Percentiles rank a stretch among this genome's conserved stretches.
Evolutionary conservation across 2,888 invertebrate genomes (phyloP).

Genomic region (Machimus atricapillus): DNA sequence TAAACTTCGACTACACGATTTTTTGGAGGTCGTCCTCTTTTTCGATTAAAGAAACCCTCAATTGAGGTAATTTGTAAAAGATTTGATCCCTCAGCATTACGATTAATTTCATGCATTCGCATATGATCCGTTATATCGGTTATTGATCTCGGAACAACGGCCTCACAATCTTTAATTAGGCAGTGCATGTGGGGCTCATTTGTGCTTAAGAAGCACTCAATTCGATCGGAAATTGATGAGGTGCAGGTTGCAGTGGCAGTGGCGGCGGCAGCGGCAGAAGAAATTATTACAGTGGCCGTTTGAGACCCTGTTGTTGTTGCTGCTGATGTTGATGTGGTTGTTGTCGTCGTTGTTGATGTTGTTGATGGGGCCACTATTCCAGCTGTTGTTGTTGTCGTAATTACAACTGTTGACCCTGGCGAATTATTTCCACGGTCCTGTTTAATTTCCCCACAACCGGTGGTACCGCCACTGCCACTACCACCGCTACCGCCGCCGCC

Average conservation of each 20-base stretch:
- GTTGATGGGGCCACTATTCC: neutral
- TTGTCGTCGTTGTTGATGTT: neutral
- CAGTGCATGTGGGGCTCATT: conserved; percentile 51
- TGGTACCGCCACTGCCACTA: neutral
- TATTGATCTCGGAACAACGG: conserved; percentile 49
- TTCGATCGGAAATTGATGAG: neutral
- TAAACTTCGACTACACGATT: conserved; percentile 92
- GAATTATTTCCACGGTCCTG: neutral
- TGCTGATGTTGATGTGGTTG: too few species aligned
- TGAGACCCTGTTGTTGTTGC: too few species aligned
- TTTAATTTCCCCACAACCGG: neutral
- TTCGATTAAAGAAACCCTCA: conserved; percentile 91
- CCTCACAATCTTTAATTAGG: conserved; percentile 50
- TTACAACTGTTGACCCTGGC: neutral
- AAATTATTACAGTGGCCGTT: neutral
- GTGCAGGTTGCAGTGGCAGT: neutral
- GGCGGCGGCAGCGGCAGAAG: neutral
- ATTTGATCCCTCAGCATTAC: conserved; percentile 48
- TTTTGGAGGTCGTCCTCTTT: conserved; percentile 95
- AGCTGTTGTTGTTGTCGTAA: neutral
- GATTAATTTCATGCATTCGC: conserved; percentile 49
- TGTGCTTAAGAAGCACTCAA: conserved; percentile 34
- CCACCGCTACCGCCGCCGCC: neutral
- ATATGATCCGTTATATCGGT: conserved; percentile 51
- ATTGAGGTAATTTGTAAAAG: conserved; percentile 69